Evolutionary conservation across 2,797 vertebrate genomes (phyloP), one percentile per base, ranked within the genome.

Genomic region (Phylloscopus collybita): DNA sequence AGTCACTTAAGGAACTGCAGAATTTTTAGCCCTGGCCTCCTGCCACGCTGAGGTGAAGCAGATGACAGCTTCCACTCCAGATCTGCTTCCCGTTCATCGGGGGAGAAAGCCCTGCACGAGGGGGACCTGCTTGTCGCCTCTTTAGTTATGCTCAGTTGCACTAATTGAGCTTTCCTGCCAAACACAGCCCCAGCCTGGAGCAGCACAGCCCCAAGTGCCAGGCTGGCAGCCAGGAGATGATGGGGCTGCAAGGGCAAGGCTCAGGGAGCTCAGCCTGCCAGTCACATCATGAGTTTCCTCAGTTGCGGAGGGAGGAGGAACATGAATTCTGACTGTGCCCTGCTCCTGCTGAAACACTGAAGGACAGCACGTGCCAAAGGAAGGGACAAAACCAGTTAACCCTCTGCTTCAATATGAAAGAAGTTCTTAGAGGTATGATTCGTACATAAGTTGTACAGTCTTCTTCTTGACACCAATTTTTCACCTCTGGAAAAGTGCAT

Each of bases 101-200:
- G 0, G 0, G 57, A n/a, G 30, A 30, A 83, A 50, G 22, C 1
- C 1, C 6, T 13, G 75, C 13, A 12, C 5, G 7, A 80, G 27
- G 27, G 62, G 21, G 40, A 80, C 30, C 5, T 0, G 0, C 45
- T 54, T 34, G 50, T 20, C 44, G 6, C 5, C 0, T 0, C 30
- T 72, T 80, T 25, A 75, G 44, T 5, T 13, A 6, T 0, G 13
- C 90, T 60, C 0, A 1, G 50, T 4, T 69, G 89, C 75, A 32
- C 94, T 32, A 47, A 61, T 2, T 30, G 70, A 84, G 62, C 23
- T 92, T 36, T 22, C 3, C 54, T 54, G 90, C 36, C 86, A 86
- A 82, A 4, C 21, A 61, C 23, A 85, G 73, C 59, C 60, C 34
- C 61, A 49, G 54, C 30, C 84, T 18, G 1, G 23, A 86, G 79